Evolutionary conservation across 2,797 vertebrate genomes (phyloP).

Genomic region (Eptatretus atami): DNA sequence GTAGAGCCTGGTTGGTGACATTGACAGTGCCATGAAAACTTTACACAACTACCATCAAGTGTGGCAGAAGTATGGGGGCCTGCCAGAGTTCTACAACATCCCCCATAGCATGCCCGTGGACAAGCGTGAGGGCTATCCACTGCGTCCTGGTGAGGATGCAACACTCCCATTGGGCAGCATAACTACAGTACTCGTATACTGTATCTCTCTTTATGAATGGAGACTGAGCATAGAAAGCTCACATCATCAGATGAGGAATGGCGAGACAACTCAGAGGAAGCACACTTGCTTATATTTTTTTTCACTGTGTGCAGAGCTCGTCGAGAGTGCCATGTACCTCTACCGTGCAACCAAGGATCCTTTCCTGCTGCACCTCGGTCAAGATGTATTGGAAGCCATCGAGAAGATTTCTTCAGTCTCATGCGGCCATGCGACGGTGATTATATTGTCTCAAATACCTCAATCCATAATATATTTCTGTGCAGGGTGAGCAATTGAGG

Average conservation of each 20-base stretch:
- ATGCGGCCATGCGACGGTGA: slow-evolving; percentile 74
- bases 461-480: too few species aligned
- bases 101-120: slow-evolving; percentile 81
- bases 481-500: too few species aligned
- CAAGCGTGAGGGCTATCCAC: slow-evolving; percentile 75
- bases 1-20: slow-evolving; percentile 56
- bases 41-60: slow-evolving; percentile 87
- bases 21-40: slow-evolving; percentile 49
- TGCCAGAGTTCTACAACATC: slow-evolving; percentile 93
- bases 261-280: too few species aligned
- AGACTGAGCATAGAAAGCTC: neutral
- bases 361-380: slow-evolving; percentile 46
- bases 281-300: too few species aligned
- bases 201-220: neutral
- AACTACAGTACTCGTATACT: too few species aligned
- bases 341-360: slow-evolving; percentile 67
- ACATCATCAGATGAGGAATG: neutral
- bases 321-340: slow-evolving; percentile 89
- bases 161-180: too few species aligned
- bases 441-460: neutral
- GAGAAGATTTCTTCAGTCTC: slow-evolving; percentile 60
- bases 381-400: slow-evolving; percentile 62
- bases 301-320: slow-evolving; percentile 28
- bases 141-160: slow-evolving; percentile 35
- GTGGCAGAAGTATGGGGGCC: slow-evolving; percentile 83